Base-by-base conservation (phyloP, 1,140 invertebrate genomes). In the Drosophila elegans region DNA sequence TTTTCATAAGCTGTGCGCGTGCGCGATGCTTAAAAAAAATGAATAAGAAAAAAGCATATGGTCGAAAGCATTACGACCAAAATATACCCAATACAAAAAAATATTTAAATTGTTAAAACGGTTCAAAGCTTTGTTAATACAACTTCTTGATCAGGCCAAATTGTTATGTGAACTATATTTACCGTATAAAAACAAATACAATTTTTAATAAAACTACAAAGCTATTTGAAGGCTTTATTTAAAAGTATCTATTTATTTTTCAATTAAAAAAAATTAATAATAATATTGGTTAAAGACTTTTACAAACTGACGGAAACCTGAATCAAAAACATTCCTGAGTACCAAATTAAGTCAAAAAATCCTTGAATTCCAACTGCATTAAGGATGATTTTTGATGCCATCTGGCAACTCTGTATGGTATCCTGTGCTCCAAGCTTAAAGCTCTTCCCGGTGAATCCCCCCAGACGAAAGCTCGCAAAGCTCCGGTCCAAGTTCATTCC, bases 1-100 rank as follows among this genome's bases (percentile, higher is more conserved):
- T 88, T 86, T 86, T 88, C 84, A 68, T 89, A 89, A 88, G 84
- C 73, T 77, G 84, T 89, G 85, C 80, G 84, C 84, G 84, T 89
- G 84, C 83, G 79, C 72, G 73, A 9, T 81, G 54, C 60, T 48
- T 16, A 11, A 27, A 7, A 7, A 49, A 61, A 34, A 41, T 13
- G n/a, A 42, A 51, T 34, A 51, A 10, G 12, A 76, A 56, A 12
- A 13, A 10, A 39, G 7, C 4, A 3, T 3, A 34, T 27, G 38
- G 4, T 34, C 11, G 6, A 25, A 4, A 10, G 12, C 5, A 57
- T 16, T 52, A 21, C 38, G 38, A 68, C 16, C 21, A 38, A 41
- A 16, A 10, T 13, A 61, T 55, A 55, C 68, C 51, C 39, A 11
- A 13, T 36, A 16, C 4, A 29, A 2, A 32, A 7, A 32, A 5